A percentile compares a stretch with the other conserved stretches of the same genome.
Evolutionary conservation across 2,113 vertebrate species (phyloP).

Genomic region (Solenodon paradoxus): DNA sequence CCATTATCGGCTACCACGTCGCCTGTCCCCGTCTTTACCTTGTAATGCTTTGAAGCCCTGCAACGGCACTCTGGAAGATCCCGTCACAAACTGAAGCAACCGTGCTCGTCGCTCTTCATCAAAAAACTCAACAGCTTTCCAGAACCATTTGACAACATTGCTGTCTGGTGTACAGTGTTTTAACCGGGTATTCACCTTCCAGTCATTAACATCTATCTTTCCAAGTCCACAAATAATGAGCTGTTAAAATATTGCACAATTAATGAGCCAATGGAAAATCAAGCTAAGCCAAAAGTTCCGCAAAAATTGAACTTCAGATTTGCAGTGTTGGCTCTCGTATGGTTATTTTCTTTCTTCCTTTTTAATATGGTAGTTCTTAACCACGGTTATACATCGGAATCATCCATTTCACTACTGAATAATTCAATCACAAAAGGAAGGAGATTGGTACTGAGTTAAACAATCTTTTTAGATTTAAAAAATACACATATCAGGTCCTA

Average conservation of each 20-base stretch:
- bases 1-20: accelerated
- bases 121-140: slow-evolving; percentile 97
- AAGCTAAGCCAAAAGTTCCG: neutral
- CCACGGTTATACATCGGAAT: neutral
- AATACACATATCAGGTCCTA: neutral
- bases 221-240: slow-evolving; percentile 98
- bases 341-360: neutral
- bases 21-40: slow-evolving; percentile 81
- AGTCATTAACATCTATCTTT: slow-evolving; percentile 98
- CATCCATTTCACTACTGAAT: slow-evolving; percentile 6
- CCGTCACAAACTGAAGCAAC: slow-evolving; percentile 97
- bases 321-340: neutral
- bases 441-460: no score
- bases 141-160: slow-evolving; percentile 99
- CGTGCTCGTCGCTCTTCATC: slow-evolving; percentile 96
- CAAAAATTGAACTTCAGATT: neutral
- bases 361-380: neutral
- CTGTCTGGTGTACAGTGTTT: slow-evolving; percentile 98
- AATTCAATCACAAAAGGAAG: no score
- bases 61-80: slow-evolving; percentile 96
- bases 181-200: slow-evolving; percentile 97
- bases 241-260: slow-evolving; percentile 77
- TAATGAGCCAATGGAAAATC: slow-evolving; percentile 14
- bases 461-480: no score
- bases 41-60: slow-evolving; percentile 99